These are phyloP conservation scores for Apostichopus parvimensis DNA, from an alignment of 35 echinoderm and acorn worm species.

Conservation along the genomic window DNA sequence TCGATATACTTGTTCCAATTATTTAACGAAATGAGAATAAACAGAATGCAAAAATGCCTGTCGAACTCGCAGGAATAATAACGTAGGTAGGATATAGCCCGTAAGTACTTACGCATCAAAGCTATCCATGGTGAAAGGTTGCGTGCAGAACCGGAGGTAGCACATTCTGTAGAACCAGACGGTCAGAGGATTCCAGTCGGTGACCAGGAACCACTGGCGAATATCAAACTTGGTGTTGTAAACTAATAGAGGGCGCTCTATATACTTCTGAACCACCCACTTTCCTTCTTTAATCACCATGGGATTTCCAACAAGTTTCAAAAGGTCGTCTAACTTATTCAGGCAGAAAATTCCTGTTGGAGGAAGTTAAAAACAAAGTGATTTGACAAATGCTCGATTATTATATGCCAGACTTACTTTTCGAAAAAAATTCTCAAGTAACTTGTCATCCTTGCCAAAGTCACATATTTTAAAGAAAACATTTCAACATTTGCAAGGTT, in stretches of 20 bases:
- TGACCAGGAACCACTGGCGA: constrained; percentile 97
- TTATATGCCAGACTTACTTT: no score
- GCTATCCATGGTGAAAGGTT: constrained; percentile 77
- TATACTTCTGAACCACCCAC: constrained; percentile 99
- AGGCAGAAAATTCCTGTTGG: constrained; percentile 89
- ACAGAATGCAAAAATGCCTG: not conserved
- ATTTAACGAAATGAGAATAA: not conserved
- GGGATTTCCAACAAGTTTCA: constrained; percentile 84
- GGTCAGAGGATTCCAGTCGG: constrained; percentile 96
- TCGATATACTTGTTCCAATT: not conserved
- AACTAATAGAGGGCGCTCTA: constrained; percentile 96
- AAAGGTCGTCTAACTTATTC: constrained; percentile 86
- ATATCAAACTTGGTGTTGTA: constrained; percentile 99
- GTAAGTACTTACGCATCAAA: constrained; percentile 81
- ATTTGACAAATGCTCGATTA: no score
- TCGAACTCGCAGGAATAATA: not conserved
- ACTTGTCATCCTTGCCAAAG: no score
- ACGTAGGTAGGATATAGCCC: no score
- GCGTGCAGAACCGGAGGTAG: constrained; percentile 89
- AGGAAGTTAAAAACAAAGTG: no score
- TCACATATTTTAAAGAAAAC: no score
- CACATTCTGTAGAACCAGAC: constrained; percentile 87
- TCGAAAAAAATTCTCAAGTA: no score
- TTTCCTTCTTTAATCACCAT: constrained; percentile 93
- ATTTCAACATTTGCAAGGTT: no score